Evolutionary conservation across 2,888 invertebrate genomes (phyloP).

Genomic region (Andricus curvator): DNA sequence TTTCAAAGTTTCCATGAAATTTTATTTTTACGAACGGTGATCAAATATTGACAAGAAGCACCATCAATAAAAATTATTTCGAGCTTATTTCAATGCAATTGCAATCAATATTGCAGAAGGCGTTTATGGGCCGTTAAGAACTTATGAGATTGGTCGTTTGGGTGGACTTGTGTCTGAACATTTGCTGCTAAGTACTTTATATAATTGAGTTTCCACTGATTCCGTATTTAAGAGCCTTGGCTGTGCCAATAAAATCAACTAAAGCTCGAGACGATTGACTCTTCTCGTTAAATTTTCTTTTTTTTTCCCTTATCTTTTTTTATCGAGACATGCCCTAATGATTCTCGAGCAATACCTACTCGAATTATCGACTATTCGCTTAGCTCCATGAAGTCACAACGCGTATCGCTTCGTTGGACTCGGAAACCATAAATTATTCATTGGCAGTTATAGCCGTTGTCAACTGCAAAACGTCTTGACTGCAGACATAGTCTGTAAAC

Average conservation of each 20-base stretch:
- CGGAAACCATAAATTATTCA: slow-evolving; percentile 31
- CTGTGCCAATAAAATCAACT: slow-evolving; percentile 14
- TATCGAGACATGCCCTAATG: not conserved
- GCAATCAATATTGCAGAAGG: slow-evolving; percentile 24
- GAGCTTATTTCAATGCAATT: not conserved
- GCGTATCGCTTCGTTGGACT: slow-evolving; percentile 8
- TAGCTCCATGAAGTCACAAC: slow-evolving; percentile 9
- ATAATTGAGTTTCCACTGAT: slow-evolving; percentile 30
- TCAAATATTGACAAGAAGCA: not conserved
- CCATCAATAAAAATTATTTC: not conserved
- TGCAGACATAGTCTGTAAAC: not conserved
- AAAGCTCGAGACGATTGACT: slow-evolving; percentile 2
- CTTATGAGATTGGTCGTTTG: slow-evolving; percentile 8
- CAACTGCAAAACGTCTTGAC: slow-evolving; percentile 11
- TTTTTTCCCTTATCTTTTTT: not conserved
- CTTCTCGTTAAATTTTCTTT: slow-evolving; percentile 8
- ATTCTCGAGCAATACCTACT: slow-evolving; percentile 9
- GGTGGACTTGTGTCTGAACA: slow-evolving; percentile 12
- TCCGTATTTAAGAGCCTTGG: not conserved
- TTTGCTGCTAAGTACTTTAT: slow-evolving; percentile 32
- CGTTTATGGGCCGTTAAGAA: slow-evolving; percentile 31
- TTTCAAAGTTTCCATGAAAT: not conserved
- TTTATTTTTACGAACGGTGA: too few species aligned
- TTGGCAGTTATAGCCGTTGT: slow-evolving; percentile 29
- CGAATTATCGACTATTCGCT: slow-evolving; percentile 17